A percentile compares a stretch with the other conserved stretches of the same genome.
phyloP scores from a whole-genome alignment of 2,113 vertebrate genomes.

The Crotalus tigris region DNA sequence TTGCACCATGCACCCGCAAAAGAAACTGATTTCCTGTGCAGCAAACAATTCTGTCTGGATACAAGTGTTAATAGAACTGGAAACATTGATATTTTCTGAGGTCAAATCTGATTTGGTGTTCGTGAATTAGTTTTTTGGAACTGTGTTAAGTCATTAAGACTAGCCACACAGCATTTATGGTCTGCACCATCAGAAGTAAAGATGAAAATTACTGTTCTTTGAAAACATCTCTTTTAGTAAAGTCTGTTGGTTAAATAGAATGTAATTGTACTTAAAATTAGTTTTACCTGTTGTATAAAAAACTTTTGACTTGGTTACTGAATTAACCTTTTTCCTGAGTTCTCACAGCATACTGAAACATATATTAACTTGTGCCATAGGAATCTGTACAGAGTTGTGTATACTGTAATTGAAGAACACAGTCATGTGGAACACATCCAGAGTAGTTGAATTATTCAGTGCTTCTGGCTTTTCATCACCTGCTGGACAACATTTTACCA shows the following conservation, averaged over 20 bases:
- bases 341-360: not conserved
- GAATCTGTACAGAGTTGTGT: not conserved
- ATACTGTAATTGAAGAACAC: not conserved
- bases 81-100: not conserved
- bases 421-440: not conserved
- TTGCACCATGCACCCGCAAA: not conserved
- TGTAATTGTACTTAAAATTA: not conserved
- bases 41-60: not conserved
- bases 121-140: not conserved
- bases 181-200: not conserved
- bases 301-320: not conserved
- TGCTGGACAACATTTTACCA: not conserved
- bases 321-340: not conserved
- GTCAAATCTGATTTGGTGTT: not conserved
- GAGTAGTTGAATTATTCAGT: not conserved
- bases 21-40: not conserved
- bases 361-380: not conserved
- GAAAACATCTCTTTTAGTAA: not conserved
- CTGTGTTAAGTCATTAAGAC: not conserved
- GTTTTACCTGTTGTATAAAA: not conserved
- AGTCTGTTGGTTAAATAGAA: not conserved
- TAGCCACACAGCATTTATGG: not conserved
- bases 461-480: not conserved
- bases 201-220: not conserved
- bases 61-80: not conserved